phyloP scores from a whole-genome alignment of 2,797 vertebrate species.

The Mormyrus hasselquistii region DNA sequence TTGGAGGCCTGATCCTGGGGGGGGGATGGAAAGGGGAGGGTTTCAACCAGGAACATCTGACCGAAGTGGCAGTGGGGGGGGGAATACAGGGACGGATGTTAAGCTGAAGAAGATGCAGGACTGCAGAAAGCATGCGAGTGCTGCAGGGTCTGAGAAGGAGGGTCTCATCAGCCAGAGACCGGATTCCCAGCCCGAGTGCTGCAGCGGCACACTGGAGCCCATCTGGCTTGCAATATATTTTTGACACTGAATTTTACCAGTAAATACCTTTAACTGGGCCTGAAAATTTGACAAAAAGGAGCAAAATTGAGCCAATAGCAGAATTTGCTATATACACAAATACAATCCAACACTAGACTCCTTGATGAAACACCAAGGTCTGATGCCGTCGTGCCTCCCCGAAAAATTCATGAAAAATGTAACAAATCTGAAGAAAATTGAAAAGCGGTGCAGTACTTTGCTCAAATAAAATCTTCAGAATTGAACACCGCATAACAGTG shows the following conservation, averaged over 20 bases:
- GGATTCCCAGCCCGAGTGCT: background rate
- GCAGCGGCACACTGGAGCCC: background rate
- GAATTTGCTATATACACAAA: background rate
- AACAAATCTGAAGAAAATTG: background rate
- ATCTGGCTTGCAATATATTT: background rate
- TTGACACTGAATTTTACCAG: background rate
- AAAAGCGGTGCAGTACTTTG: background rate
- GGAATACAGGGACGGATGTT: background rate
- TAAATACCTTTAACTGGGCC: background rate
- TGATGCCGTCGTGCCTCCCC: background rate
- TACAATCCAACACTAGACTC: background rate
- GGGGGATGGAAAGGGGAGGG: background rate
- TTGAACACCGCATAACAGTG: background rate
- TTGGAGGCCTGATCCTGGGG: slow-evolving; percentile 89
- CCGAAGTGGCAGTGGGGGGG: background rate
- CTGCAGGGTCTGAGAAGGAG: background rate
- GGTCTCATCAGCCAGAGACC: background rate
- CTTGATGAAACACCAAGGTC: background rate
- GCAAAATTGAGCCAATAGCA: background rate
- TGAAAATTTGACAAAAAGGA: background rate
- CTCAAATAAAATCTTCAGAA: background rate
- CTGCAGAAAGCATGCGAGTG: background rate
- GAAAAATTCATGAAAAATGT: background rate
- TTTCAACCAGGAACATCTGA: background rate
- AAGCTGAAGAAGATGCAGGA: background rate